Evolutionary conservation across 1,140 invertebrate species (phyloP), one percentile per base, ranked within the genome.

Genomic region (Telenomus remus): DNA sequence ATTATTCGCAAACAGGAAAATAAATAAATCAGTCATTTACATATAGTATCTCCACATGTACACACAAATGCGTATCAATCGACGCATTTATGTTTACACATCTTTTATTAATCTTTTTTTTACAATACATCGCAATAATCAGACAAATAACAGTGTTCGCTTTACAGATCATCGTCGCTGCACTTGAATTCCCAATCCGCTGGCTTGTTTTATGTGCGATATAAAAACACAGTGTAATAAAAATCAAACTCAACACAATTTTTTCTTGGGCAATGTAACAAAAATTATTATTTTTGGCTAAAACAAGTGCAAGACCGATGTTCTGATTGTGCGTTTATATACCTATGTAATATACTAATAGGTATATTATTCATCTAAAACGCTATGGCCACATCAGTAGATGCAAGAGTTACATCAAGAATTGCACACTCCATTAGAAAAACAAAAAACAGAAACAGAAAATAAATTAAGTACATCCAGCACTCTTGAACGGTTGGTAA

Each of bases 61-160:
- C 47, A 57, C 60, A 76, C 76, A 81, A 74, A 78, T 79, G 81
- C 69, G 71, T 71, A 76, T 64, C 6, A 6, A 79, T 69, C 69
- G 19, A 27, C 51, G 65, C 79, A 72, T 72, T 72, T 71, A 71
- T 64, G 69, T 55, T 59, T 64, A 69, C 61, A 70, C 57, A 68
- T 49, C 60, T 78, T 82, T 84, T 83, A 83, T 84, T 84, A 69
- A 79, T 79, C 69, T 73, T 27, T 79, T 83, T 75, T 84, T 84
- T 85, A 85, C 80, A 73, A 34, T 73, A 85, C 80, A 27, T 27
- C 19, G 19, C 19, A 79, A 85, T 84, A 81, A 83, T 84, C 79
- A 81, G 83, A 85, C 83, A 84, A 83, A 75, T 85, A 85, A 83
- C 82, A 82, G 80, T 82, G 80, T 80, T 84, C 60, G 61, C 64